Conservation (phyloP, 1,140 invertebrate species). For the Monochamus saltuarius region DNA sequence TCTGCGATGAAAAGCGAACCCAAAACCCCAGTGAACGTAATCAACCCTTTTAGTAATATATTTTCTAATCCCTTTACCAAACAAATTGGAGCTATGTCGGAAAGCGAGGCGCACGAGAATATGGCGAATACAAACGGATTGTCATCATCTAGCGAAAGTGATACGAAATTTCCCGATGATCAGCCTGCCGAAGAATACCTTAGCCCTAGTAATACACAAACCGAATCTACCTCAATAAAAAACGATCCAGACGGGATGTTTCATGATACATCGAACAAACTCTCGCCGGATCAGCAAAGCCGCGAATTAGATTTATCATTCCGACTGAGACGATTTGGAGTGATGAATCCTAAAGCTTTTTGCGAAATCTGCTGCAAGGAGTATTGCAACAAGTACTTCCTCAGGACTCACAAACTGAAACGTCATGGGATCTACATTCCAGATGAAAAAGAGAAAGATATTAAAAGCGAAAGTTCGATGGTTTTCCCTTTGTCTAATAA, state of each 20-base stretch:
- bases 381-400: conserved; percentile 93
- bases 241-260: conserved; percentile 41
- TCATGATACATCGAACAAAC: conserved; percentile 42
- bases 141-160: conserved; percentile 39
- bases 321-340: conserved; percentile 71
- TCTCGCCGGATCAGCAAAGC: conserved; percentile 43
- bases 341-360: conserved; percentile 85
- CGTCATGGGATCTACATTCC: conserved; percentile 71
- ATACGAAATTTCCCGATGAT: conserved; percentile 35
- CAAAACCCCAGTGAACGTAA: conserved; percentile 38
- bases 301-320: conserved; percentile 63
- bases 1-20: conserved; percentile 50
- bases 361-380: conserved; percentile 95
- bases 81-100: conserved; percentile 27
- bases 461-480: conserved; percentile 49
- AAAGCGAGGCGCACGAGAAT: conserved; percentile 36
- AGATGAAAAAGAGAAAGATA: conserved; percentile 56
- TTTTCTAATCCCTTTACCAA: conserved; percentile 39
- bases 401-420: conserved; percentile 87
- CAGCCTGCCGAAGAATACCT: conserved; percentile 34
- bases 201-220: conserved; percentile 42
- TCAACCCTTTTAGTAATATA: conserved; percentile 39
- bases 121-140: conserved; percentile 36
- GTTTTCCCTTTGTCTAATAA: conserved; percentile 53
- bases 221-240: conserved; percentile 46